Evolutionary conservation across 2,888 invertebrate species (phyloP).

Genomic region (Lasioglossum zephyrum): DNA sequence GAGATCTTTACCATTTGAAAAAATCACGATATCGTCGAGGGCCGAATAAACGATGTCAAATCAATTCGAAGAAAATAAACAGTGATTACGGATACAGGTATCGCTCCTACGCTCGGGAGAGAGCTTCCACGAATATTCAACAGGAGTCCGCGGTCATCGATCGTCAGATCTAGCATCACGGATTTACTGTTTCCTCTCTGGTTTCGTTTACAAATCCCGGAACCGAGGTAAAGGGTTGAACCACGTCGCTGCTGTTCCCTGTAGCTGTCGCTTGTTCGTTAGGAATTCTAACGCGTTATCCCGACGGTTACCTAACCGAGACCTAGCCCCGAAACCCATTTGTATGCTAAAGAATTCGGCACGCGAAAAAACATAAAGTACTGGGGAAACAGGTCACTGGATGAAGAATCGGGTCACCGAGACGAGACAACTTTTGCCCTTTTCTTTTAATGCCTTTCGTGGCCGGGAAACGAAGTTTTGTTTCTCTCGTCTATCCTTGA

Average conservation of each 20-base stretch:
- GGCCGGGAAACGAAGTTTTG: conserved; percentile 35
- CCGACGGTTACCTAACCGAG: conserved; percentile 1
- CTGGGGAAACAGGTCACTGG: conserved; percentile 35
- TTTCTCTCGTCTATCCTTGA: background rate
- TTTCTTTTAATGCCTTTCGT: conserved; percentile 38
- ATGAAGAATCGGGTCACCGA: conserved; percentile 57
- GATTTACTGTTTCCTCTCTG: conserved; percentile 12
- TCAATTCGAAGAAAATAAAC: background rate
- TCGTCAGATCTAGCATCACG: conserved; percentile 12
- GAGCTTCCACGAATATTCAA: conserved; percentile 31
- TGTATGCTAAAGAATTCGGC: conserved; percentile 42
- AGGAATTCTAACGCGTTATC: conserved; percentile 13
- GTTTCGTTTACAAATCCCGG: conserved; percentile 13
- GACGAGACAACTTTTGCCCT: conserved; percentile 54
- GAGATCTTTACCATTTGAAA: too few relatives aligned
- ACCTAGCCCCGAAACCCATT: conserved; percentile 6
- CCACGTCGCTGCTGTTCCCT: background rate
- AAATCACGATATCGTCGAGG: too few relatives aligned
- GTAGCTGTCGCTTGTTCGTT: background rate
- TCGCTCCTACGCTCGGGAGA: conserved; percentile 3
- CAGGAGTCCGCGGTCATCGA: conserved; percentile 26
- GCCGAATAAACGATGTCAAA: too few relatives aligned
- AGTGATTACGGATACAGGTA: background rate
- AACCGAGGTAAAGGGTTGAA: background rate
- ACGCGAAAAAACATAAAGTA: conserved; percentile 25